These are phyloP conservation scores for Beris morrisii DNA, from an alignment of 2,888 invertebrate species.

Conservation along the genomic window DNA sequence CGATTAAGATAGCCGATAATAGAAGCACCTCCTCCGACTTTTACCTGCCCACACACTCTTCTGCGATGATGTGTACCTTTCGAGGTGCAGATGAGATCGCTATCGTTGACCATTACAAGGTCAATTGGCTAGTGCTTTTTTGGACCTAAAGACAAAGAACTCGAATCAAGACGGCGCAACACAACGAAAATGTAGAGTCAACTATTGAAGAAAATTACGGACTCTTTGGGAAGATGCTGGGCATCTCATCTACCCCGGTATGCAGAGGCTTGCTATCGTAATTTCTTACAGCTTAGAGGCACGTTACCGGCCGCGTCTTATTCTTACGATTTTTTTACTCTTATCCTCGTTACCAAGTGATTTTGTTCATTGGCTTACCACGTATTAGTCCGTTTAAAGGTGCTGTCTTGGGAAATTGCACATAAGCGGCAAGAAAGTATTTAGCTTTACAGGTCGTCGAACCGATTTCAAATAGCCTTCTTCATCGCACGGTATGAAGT, in stretches of 20 bases:
- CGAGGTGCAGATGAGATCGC: conserved; percentile 23
- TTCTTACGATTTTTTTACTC: background rate
- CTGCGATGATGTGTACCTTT: conserved; percentile 3
- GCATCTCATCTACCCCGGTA: no score
- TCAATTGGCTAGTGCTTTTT: conserved; percentile 22
- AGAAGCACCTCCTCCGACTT: background rate
- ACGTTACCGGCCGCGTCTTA: background rate
- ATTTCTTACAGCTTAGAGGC: background rate
- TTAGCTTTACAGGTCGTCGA: no score
- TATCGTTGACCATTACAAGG: conserved; percentile 24
- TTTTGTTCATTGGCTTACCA: background rate
- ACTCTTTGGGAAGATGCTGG: no score
- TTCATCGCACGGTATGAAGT: no score
- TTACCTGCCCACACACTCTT: conserved; percentile 12
- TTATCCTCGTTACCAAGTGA: background rate
- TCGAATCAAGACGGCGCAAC: conserved; percentile 1
- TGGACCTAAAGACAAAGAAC: conserved; percentile 17
- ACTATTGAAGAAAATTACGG: conserved; percentile 14
- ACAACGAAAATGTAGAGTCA: background rate
- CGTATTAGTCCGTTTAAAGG: background rate
- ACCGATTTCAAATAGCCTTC: no score
- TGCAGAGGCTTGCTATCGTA: no score
- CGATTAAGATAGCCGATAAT: conserved; percentile 28
- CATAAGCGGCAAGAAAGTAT: no score
- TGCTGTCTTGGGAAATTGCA: no score